phyloP scores from a whole-genome alignment of 2,113 vertebrate genomes.

The Chloropsis cyanopogon region DNA sequence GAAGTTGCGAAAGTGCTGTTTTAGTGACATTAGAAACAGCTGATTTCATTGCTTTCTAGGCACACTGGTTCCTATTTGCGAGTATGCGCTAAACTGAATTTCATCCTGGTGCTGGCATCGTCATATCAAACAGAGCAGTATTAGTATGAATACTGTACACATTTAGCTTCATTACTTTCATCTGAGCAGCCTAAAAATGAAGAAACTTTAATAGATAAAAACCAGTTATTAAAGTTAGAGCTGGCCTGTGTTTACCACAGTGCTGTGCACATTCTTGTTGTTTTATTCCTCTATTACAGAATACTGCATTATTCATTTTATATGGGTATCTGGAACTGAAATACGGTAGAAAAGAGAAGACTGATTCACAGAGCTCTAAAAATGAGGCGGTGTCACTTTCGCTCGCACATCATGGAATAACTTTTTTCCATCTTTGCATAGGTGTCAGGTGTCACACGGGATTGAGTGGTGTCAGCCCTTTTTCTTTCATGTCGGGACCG shows the following conservation, averaged over 20 bases:
- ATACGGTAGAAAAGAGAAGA: neutral
- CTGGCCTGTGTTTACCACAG: neutral
- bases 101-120: neutral
- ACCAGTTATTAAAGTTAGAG: neutral
- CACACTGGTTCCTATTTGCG: neutral
- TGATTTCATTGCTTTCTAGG: neutral
- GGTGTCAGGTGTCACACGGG: neutral
- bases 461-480: neutral
- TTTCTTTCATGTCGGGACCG: neutral
- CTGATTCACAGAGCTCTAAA: neutral
- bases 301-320: neutral
- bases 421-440: neutral
- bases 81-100: neutral
- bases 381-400: neutral
- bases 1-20: neutral
- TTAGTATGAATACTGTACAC: rapidly evolving
- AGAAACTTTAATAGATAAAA: neutral
- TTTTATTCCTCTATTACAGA: neutral
- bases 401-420: neutral
- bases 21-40: neutral
- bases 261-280: rapidly evolving
- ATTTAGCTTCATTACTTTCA: neutral
- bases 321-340: neutral
- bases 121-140: rapidly evolving
- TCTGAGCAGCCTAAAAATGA: neutral